Evolutionary conservation across 2,888 invertebrate genomes (phyloP).

Genomic region (Nemapogon koenigi): DNA sequence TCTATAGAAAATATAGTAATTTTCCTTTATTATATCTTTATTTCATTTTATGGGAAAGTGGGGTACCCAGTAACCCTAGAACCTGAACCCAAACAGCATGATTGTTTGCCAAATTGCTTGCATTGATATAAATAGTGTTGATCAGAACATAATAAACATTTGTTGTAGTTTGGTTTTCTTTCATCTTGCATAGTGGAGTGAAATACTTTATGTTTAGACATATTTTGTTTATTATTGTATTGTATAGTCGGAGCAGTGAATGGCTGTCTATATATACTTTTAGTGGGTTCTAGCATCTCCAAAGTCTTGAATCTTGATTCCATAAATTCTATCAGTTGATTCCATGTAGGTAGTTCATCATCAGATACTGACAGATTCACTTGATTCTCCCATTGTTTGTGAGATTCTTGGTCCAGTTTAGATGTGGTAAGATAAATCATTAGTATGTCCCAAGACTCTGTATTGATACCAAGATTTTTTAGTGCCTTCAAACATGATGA

Average conservation of each 20-base stretch:
- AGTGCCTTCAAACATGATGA: conserved; percentile 14
- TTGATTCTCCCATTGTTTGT: conserved; percentile 18
- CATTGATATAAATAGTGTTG: conserved; percentile 14
- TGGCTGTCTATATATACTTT: not conserved
- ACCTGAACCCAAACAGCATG: too few relatives aligned
- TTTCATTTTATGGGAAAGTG: too few relatives aligned
- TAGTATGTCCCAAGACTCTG: conserved; percentile 12
- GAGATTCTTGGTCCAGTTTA: conserved; percentile 18
- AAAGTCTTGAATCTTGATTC: conserved; percentile 13
- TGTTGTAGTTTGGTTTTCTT: not conserved
- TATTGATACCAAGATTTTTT: conserved; percentile 14
- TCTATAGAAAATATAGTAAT: too few relatives aligned
- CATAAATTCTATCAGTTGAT: conserved; percentile 12
- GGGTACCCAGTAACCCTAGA: too few relatives aligned
- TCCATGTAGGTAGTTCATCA: conserved; percentile 6
- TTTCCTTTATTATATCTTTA: too few relatives aligned
- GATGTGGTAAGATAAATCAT: conserved; percentile 15
- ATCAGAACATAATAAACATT: conserved; percentile 13
- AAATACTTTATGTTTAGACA: conserved; percentile 12
- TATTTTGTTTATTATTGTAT: conserved; percentile 8
- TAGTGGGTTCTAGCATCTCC: conserved; percentile 12
- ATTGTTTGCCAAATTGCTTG: conserved; percentile 12
- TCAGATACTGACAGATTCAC: not conserved
- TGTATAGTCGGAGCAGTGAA: too few relatives aligned
- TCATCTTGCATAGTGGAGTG: conserved; percentile 10